These are phyloP conservation scores for Aegotheles bennettii DNA, from an alignment of 2,113 vertebrate genomes.

Conservation along the genomic window DNA sequence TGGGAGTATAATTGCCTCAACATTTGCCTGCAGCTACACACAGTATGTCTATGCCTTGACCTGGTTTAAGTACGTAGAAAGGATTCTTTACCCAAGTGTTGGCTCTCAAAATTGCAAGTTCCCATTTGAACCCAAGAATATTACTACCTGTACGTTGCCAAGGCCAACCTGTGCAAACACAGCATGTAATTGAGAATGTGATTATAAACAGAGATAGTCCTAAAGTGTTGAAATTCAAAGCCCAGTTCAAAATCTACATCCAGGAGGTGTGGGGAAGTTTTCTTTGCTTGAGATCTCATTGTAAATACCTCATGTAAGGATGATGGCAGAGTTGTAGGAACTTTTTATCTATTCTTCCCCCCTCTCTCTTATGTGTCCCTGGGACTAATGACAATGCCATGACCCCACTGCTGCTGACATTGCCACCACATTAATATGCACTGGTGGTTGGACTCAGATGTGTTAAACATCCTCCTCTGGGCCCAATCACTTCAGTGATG, in stretches of 20 bases:
- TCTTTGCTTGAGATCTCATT: not conserved
- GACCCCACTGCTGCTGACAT: not conserved
- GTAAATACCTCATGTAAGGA: not conserved
- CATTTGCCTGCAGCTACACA: not conserved
- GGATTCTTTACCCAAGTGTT: not conserved
- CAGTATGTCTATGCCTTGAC: not conserved
- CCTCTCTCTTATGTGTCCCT: not conserved
- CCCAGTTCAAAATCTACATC: not conserved
- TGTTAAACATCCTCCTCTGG: not conserved
- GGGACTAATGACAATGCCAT: not conserved
- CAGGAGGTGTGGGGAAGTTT: not conserved
- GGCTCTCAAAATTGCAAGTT: not conserved
- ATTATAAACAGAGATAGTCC: not conserved
- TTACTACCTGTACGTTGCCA: not conserved
- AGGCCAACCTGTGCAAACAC: constrained; percentile 1
- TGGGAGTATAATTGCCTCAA: not conserved
- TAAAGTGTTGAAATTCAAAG: not conserved
- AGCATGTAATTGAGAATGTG: not conserved
- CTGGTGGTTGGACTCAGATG: not conserved
- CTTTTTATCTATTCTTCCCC: not conserved
- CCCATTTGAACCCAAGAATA: not conserved
- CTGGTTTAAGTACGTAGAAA: not conserved
- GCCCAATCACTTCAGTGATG: not conserved
- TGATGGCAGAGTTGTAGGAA: not conserved
- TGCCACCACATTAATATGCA: not conserved